Conservation (phyloP, 1,140 invertebrate genomes). For the Caligus rogercresseyi region DNA sequence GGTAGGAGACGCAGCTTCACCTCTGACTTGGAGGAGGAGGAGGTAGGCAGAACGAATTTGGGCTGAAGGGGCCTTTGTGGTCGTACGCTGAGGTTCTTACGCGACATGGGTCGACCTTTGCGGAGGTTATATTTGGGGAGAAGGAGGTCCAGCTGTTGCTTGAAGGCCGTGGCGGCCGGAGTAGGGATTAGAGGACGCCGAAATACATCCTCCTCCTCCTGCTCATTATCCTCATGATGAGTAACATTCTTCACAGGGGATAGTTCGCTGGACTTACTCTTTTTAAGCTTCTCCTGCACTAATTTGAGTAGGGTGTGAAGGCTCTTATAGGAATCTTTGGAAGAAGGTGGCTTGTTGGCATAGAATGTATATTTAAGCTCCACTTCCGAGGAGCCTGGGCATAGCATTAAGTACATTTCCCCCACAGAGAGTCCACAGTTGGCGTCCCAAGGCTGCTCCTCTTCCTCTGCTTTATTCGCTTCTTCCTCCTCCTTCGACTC, state of each 20-base stretch:
- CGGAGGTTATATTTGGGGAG: conserved; percentile 7
- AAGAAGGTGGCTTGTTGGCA: neutral
- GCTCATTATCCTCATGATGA: no score
- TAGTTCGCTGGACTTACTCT: neutral
- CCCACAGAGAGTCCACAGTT: neutral
- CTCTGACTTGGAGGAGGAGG: neutral
- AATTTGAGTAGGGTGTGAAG: neutral
- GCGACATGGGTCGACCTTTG: conserved; percentile 2
- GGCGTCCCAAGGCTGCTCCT: neutral
- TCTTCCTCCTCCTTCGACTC: no score
- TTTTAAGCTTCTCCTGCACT: neutral
- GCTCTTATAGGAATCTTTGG: neutral
- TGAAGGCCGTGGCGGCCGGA: conserved; percentile 3
- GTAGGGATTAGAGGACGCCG: neutral
- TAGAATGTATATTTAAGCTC: neutral
- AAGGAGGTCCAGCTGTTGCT: conserved; percentile 7
- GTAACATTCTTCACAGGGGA: neutral
- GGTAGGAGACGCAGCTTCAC: conserved; percentile 11
- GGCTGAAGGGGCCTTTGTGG: neutral
- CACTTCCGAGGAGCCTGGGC: neutral
- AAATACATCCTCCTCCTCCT: neutral
- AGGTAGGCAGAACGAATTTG: neutral
- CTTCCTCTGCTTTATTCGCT: neutral
- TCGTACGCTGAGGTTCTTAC: neutral
- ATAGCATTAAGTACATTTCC: neutral